These are phyloP conservation scores for Brachyalestes nurse DNA, from an alignment of 2,797 vertebrate species.

Conservation along the genomic window DNA sequence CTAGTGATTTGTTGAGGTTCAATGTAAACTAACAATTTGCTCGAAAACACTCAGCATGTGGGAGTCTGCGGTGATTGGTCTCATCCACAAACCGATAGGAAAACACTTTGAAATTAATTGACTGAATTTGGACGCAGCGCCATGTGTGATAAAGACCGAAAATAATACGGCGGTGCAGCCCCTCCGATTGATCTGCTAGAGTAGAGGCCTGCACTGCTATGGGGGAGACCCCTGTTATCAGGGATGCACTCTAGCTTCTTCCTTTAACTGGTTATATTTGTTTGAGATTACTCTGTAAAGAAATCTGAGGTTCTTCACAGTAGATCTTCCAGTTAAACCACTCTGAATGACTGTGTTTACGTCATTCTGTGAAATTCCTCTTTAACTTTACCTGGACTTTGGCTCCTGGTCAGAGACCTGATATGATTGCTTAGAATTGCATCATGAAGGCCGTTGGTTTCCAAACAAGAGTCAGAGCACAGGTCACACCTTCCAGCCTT, in stretches of 20 bases:
- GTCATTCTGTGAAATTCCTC: neutral
- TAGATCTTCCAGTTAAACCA: too few species aligned
- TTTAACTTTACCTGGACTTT: constrained; percentile 12
- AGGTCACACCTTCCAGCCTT: constrained; percentile 13
- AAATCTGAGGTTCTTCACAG: too few species aligned
- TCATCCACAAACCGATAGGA: constrained; percentile 10
- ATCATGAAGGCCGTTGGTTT: constrained; percentile 7
- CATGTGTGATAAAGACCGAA: too few species aligned
- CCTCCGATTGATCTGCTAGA: neutral
- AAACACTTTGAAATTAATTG: constrained; percentile 8
- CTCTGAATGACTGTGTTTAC: too few species aligned
- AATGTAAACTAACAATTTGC: constrained; percentile 9
- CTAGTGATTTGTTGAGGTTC: neutral
- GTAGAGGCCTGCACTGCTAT: too few species aligned
- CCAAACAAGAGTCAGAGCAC: constrained; percentile 4
- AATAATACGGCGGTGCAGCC: neutral
- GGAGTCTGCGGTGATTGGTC: constrained; percentile 10
- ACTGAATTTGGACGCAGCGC: neutral
- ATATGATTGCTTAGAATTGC: constrained; percentile 18
- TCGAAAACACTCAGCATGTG: neutral
- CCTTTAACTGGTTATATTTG: too few species aligned
- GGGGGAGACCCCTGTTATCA: too few species aligned
- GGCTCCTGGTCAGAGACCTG: constrained; percentile 5
- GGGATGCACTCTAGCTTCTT: too few species aligned
- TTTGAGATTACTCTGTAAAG: too few species aligned